Percentiles rank a stretch among this genome's conserved stretches.
Evolutionary conservation across 2,888 invertebrate species (phyloP).

Genomic region (Lasioglossum pauxillum): DNA sequence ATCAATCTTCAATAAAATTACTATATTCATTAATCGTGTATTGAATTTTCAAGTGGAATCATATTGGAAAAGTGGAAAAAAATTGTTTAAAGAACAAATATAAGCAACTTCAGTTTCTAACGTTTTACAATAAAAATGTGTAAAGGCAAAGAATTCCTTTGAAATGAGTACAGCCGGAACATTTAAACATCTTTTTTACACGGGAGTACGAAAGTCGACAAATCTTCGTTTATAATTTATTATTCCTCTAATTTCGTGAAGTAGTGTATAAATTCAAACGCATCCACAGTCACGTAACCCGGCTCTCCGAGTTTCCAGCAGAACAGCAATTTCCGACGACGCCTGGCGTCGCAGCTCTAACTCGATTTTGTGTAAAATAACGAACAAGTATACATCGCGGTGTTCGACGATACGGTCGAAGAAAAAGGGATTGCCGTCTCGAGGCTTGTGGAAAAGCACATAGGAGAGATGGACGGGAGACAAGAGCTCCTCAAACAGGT

Average conservation of each 20-base stretch:
- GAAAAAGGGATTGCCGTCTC: conserved; percentile 57
- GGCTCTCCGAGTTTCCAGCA: conserved; percentile 3
- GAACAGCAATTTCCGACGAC: neutral
- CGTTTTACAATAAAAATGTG: neutral
- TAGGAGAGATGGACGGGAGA: conserved; percentile 43
- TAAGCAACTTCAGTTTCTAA: neutral
- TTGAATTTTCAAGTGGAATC: neutral
- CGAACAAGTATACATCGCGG: conserved; percentile 54
- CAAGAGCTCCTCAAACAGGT: conserved; percentile 54
- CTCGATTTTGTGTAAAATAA: conserved; percentile 59
- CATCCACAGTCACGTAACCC: neutral
- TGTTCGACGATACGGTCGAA: conserved; percentile 55
- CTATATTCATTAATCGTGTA: neutral
- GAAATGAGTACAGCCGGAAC: neutral
- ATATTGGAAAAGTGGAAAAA: neutral
- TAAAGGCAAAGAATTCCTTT: neutral
- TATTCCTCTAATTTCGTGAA: neutral
- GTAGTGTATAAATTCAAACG: neutral
- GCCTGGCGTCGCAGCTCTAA: conserved; percentile 34
- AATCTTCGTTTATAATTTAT: neutral
- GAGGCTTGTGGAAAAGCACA: conserved; percentile 40
- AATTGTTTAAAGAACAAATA: neutral
- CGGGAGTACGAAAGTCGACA: neutral
- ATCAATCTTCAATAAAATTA: neutral
- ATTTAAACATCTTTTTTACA: neutral